Conservation (phyloP, 2,888 invertebrate genomes). For the Thera obeliscata region DNA sequence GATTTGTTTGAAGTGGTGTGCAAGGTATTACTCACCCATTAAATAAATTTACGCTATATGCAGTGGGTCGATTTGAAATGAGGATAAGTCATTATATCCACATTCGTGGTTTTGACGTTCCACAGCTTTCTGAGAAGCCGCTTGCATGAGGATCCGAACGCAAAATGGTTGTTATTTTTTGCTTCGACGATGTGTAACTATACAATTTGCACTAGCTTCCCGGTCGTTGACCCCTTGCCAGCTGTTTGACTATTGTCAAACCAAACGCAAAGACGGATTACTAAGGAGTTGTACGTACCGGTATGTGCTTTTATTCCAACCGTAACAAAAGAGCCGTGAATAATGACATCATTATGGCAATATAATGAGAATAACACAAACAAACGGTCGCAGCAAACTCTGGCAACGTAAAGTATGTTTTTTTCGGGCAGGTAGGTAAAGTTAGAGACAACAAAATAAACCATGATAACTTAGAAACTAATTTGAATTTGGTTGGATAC, state of each 20-base stretch:
- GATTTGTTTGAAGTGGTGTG: constrained; percentile 26
- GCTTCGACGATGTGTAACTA: constrained; percentile 72
- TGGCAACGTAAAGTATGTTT: constrained; percentile 43
- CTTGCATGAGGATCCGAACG: constrained; percentile 61
- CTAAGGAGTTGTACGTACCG: constrained; percentile 73
- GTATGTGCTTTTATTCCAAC: constrained; percentile 70
- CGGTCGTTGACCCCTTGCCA: constrained; percentile 77
- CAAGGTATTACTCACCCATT: constrained; percentile 25
- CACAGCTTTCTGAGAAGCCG: constrained; percentile 61
- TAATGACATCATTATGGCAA: constrained; percentile 77
- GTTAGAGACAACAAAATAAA: constrained; percentile 37
- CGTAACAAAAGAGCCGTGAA: constrained; percentile 78
- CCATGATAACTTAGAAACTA: constrained; percentile 39
- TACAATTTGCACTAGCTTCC: constrained; percentile 79
- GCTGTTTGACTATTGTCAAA: constrained; percentile 78
- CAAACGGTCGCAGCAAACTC: constrained; percentile 43
- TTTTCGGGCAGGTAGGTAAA: constrained; percentile 43
- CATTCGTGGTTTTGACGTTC: constrained; percentile 62
- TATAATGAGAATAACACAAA: constrained; percentile 64
- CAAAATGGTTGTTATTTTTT: constrained; percentile 73
- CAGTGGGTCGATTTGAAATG: constrained; percentile 43
- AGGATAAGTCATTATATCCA: constrained; percentile 54
- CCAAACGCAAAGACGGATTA: constrained; percentile 71
- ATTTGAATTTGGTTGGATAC: constrained; percentile 45
- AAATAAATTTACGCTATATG: neutral